Percentiles rank a stretch among this genome's conserved stretches.
phyloP scores from a whole-genome alignment of 2,797 vertebrate species.

The Gymnodraco acuticeps region DNA sequence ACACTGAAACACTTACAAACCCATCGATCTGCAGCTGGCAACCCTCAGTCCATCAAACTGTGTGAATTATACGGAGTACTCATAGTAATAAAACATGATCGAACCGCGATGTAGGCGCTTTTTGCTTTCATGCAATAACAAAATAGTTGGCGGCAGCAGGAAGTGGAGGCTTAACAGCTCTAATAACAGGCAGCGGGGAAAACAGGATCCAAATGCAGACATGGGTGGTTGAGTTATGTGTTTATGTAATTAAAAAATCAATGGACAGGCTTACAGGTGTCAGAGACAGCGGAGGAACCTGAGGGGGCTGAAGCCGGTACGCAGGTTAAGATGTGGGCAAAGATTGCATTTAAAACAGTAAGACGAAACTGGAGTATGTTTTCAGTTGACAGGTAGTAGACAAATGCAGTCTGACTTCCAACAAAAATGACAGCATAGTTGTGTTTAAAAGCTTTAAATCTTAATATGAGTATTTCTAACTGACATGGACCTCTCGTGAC shows the following conservation, averaged over 20 bases:
- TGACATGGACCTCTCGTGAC: no score
- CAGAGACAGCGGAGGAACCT: neutral
- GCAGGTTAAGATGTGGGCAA: neutral
- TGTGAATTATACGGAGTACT: constrained; percentile 52
- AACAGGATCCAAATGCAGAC: constrained; percentile 8
- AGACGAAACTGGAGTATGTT: neutral
- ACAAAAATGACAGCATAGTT: neutral
- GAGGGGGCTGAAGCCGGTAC: neutral
- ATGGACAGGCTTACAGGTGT: constrained; percentile 10
- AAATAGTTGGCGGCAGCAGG: constrained; percentile 17
- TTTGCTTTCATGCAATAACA: constrained; percentile 20
- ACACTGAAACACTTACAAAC: constrained; percentile 37
- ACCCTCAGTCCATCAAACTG: constrained; percentile 27
- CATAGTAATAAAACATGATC: constrained; percentile 46
- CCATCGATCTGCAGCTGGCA: constrained; percentile 38
- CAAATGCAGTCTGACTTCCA: neutral
- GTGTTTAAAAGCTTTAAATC: neutral
- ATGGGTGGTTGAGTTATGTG: constrained; percentile 7
- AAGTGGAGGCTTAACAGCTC: constrained; percentile 23
- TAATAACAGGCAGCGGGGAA: constrained; percentile 10
- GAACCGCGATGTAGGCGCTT: constrained; percentile 10
- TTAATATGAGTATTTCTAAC: no score
- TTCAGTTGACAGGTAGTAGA: neutral
- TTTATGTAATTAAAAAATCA: constrained; percentile 37
- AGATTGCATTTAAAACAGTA: neutral